Evolutionary conservation across 2,797 vertebrate species (phyloP), one percentile per base, ranked within the genome.

Genomic region (Sparidentex hasta): DNA sequence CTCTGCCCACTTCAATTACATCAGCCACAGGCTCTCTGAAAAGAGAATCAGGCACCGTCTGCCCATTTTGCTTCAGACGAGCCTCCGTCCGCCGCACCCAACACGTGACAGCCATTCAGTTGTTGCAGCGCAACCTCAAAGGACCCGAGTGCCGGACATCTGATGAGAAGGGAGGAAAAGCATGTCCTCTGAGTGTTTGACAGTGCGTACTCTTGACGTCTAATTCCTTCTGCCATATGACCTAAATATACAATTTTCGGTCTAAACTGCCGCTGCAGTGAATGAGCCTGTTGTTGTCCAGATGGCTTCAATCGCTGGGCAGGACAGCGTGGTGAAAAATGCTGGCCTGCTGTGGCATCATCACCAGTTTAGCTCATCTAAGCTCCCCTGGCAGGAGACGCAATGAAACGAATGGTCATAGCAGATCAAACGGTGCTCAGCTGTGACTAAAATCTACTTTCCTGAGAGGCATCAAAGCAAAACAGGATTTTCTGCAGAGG

Each of bases 1-100:
- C 89, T 85, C 86, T 92, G 92, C 88, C 91, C 87, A 90, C 87
- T 94, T 90, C 73, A 90, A 91, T 95, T 91, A 93, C 90, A 90
- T 94, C 92, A 92, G 82, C 89, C 79, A 82, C 58, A 66, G 88
- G 84, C 79, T 88, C 56, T 66, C 59, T 58, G 73, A 85, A 83
- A 82, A 76, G 74, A 83, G 82, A 85, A 76, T 77, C 56, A 63
- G 65, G 59, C 85, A 58, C 64, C 38, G 58, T 88, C 85, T 86
- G 80, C 75, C 72, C 55, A 16, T 79, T 87, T 85, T 59, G 68
- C 74, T 76, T 74, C 55, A 65, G 81, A 81, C 29, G 1, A 83
- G 57, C 62, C 66, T 82, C 73, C 17, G 5, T 82, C 64, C 70
- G 70, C 69, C 72, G 77, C 80, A 48, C 71, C 81, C 78, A 68